These are phyloP conservation scores for Tenebrio molitor DNA, from an alignment of 1,140 invertebrate species.

Conservation along the genomic window DNA sequence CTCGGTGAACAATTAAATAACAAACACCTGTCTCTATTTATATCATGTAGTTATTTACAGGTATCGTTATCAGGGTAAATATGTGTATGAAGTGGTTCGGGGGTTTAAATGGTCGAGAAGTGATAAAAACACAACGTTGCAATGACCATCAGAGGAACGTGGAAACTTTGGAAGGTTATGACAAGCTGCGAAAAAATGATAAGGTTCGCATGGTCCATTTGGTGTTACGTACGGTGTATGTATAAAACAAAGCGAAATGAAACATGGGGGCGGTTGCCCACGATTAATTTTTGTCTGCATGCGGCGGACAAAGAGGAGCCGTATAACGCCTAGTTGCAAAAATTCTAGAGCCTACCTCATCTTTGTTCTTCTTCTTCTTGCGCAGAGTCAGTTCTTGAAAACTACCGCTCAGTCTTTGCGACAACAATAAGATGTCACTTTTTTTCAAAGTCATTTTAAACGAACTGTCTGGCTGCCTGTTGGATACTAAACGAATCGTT, in stretches of 20 bases:
- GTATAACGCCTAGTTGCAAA: background rate
- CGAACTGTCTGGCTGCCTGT: background rate
- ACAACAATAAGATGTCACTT: constrained; percentile 50
- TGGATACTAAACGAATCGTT: constrained; percentile 25
- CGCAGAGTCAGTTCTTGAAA: constrained; percentile 56
- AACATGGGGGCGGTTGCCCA: constrained; percentile 3
- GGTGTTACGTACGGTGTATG: too few relatives aligned
- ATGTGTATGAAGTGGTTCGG: too few relatives aligned
- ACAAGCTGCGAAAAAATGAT: background rate
- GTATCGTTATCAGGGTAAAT: too few relatives aligned
- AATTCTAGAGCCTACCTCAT: constrained; percentile 53
- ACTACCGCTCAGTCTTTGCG: constrained; percentile 55
- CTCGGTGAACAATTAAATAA: too few relatives aligned
- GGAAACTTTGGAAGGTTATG: background rate
- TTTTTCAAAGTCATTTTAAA: constrained; percentile 39
- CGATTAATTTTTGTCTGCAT: background rate
- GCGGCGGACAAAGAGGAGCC: background rate
- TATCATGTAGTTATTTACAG: too few relatives aligned
- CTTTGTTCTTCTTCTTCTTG: constrained; percentile 50
- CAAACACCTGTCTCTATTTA: too few relatives aligned
- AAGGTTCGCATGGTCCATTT: background rate
- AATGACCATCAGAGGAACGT: background rate
- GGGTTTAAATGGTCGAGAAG: too few relatives aligned
- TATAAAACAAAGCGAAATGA: constrained; percentile 23
- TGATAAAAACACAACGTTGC: background rate